These are phyloP conservation scores for Spondyliosoma cantharus DNA, from an alignment of 2,797 vertebrate species.

Conservation along the genomic window DNA sequence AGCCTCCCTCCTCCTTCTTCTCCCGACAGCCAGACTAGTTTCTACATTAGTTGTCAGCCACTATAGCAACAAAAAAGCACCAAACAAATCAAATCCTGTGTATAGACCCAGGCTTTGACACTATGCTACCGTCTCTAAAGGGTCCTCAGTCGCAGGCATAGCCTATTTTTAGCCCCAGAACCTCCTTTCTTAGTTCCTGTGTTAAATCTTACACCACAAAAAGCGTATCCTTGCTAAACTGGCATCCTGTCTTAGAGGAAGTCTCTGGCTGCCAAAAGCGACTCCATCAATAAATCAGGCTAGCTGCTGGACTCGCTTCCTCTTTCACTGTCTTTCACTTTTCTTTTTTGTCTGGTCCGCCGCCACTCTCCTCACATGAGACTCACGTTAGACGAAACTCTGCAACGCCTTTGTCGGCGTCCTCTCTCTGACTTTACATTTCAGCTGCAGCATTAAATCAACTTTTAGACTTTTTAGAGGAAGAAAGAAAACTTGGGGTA, in stretches of 20 bases:
- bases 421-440: conserved; percentile 14
- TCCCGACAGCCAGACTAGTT: not conserved
- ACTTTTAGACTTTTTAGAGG: not conserved
- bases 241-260: conserved; percentile 66
- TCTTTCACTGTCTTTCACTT: conserved; percentile 60
- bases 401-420: not conserved
- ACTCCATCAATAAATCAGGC: conserved; percentile 75
- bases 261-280: conserved; percentile 51
- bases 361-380: conserved; percentile 23
- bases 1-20: no score
- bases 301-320: conserved; percentile 61
- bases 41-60: conserved; percentile 17
- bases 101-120: not conserved
- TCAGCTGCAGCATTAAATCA: conserved; percentile 5
- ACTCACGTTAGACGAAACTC: conserved; percentile 9
- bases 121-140: not conserved
- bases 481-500: not conserved
- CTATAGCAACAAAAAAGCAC: not conserved
- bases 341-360: conserved; percentile 30
- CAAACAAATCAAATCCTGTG: conserved; percentile 7
- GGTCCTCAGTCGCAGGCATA: not conserved
- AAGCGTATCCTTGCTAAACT: conserved; percentile 42
- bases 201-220: conserved; percentile 47
- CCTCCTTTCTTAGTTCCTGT: conserved; percentile 28
- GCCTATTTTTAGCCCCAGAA: conserved; percentile 41